A percentile compares a stretch with the other conserved stretches of the same genome.
These are phyloP conservation scores for Drosophila limbata DNA, from an alignment of 2,888 invertebrate species.

Conservation along the genomic window DNA sequence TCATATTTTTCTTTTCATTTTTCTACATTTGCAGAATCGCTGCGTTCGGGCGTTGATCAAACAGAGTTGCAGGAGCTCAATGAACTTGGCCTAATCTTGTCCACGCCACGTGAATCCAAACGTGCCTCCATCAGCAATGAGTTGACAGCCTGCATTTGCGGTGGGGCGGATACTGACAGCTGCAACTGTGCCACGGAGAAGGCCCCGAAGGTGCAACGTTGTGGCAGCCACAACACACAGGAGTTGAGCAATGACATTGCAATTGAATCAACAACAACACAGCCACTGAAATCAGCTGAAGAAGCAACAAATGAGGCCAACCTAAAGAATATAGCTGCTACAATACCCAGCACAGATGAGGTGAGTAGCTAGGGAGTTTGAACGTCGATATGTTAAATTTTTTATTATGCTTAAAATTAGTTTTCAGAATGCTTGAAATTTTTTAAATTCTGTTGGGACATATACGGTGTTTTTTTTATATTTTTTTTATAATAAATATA, in stretches of 20 bases:
- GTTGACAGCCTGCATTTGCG: slow-evolving; percentile 49
- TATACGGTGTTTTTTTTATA: no score
- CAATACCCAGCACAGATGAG: slow-evolving; percentile 49
- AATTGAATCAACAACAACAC: slow-evolving; percentile 7
- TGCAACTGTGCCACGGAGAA: slow-evolving; percentile 54
- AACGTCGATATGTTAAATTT: no score
- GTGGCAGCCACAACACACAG: slow-evolving; percentile 15
- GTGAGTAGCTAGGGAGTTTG: slow-evolving; percentile 26
- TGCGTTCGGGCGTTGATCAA: slow-evolving; percentile 70
- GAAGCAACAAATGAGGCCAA: slow-evolving; percentile 8
- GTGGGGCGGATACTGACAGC: slow-evolving; percentile 17
- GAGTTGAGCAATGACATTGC: slow-evolving; percentile 3
- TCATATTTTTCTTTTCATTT: background rate
- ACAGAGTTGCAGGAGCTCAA: slow-evolving; percentile 67
- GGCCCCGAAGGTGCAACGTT: slow-evolving; percentile 62
- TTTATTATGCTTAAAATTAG: no score
- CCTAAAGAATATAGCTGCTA: slow-evolving; percentile 5
- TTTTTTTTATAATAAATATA: no score
- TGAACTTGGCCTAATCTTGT: slow-evolving; percentile 39
- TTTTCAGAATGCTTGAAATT: no score
- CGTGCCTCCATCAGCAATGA: slow-evolving; percentile 64
- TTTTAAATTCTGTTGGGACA: no score
- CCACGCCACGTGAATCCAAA: slow-evolving; percentile 62
- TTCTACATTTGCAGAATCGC: slow-evolving; percentile 51
- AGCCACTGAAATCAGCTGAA: slow-evolving; percentile 4